Base-by-base conservation (phyloP, 1,140 invertebrate genomes). In the Polypedilum vanderplanki region DNA sequence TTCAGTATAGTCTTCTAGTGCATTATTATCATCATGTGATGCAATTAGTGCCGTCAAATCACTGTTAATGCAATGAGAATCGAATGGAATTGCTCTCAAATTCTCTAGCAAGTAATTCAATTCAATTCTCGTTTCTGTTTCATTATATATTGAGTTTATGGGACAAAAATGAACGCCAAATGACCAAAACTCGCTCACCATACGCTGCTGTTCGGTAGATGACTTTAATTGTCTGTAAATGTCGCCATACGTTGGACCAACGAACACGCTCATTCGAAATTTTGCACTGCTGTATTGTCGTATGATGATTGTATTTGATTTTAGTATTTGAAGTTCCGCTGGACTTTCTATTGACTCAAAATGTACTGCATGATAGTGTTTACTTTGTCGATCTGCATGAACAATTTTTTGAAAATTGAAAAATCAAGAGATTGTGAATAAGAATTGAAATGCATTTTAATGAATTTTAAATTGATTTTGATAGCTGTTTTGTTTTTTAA, bases 241-340 rank as follows among this genome's bases (percentile, higher is more conserved):
- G 18, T 70, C 65, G 18, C 3, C 17, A 18, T 70, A 70, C 8
- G 17, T 20, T 18, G 65, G 65, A 5, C 65, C 65, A 22, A 18
- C 18, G 65, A 20, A 22, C 17, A 70, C 8, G 9, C 18, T 18
- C 20, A 70, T 0, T 70, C 18, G 15, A 18, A 70, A 70, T 70
- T n/a, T 18, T 22, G 65, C 7, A 70, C 65, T 70, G 20, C 18
- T 10, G 20, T 20, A 70, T 70, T 70, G 65, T 70, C 17, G 15
- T 20, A 70, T 70, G 65, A 70, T 70, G 65, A 70, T 70, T 20
- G 20, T 22, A 20, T 70, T 70, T 70, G 65, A 70, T 70, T 70
- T 70, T 70, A 70, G 65, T 20, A 70, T 70, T 70, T 70, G 65
- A 20, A 70, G 17, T 18, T 70, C 65, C 65, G 65, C 17, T 70